A percentile compares a stretch with the other conserved stretches of the same genome.
phyloP scores from a whole-genome alignment of 30 jellyfish, hydroid and myxozoan species.

The Hydractinia symbiolongicarpus region DNA sequence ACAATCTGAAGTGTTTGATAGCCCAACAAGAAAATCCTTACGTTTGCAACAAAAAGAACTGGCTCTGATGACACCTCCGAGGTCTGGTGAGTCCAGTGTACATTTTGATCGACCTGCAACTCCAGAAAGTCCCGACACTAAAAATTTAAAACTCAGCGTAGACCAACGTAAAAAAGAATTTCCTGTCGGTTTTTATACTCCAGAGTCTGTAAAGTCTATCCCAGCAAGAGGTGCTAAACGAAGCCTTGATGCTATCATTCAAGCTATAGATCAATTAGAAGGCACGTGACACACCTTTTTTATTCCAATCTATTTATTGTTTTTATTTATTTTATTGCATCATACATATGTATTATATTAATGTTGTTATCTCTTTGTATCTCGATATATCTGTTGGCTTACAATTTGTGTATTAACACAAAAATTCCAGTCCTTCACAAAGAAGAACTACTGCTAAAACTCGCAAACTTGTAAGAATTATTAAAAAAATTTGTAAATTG shows the following conservation, averaged over 20 bases:
- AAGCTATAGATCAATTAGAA: conserved; percentile 92
- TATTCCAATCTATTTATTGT: too few relatives aligned
- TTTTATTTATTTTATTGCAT: too few relatives aligned
- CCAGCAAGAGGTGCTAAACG: conserved; percentile 72
- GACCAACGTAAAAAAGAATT: neutral
- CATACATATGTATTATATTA: too few relatives aligned
- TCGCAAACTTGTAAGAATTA: too few relatives aligned
- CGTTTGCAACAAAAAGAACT: conserved; percentile 24
- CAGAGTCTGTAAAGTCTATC: conserved; percentile 20
- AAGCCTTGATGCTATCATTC: conserved; percentile 87
- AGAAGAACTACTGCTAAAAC: too few relatives aligned
- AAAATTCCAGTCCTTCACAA: too few relatives aligned
- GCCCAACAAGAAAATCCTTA: conserved; percentile 22
- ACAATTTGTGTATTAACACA: too few relatives aligned
- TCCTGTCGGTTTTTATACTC: conserved; percentile 7
- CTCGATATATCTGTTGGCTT: too few relatives aligned
- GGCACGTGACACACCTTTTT: neutral
- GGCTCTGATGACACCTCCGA: conserved; percentile 26
- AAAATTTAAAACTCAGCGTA: neutral
- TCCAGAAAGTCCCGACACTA: neutral
- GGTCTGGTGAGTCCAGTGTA: neutral
- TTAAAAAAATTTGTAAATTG: too few relatives aligned
- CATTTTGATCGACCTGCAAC: neutral
- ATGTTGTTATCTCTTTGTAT: too few relatives aligned
- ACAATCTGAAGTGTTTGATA: neutral